Evolutionary conservation across 1,140 invertebrate genomes (phyloP).

Genomic region (Solenopsis fugax): DNA sequence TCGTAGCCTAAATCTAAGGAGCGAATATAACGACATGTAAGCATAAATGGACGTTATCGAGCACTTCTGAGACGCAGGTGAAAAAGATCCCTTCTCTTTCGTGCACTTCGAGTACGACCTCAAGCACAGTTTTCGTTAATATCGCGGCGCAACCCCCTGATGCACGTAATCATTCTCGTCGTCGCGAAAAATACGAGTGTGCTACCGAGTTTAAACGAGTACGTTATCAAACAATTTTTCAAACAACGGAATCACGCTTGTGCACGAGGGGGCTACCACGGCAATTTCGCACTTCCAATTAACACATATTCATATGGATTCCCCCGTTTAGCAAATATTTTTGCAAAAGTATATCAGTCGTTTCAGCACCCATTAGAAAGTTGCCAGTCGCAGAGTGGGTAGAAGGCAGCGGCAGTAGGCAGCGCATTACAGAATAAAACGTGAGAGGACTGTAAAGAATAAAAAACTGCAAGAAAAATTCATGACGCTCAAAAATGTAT

Average conservation of each 20-base stretch:
- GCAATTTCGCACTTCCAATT: conserved; percentile 41
- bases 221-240: not conserved
- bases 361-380: conserved; percentile 75
- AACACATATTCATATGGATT: conserved; percentile 33
- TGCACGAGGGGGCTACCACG: conserved; percentile 19
- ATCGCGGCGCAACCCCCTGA: conserved; percentile 42
- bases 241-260: not conserved
- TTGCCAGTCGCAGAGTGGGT: conserved; percentile 81
- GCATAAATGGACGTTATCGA: conserved; percentile 8
- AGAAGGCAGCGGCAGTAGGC: conserved; percentile 83
- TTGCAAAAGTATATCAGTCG: conserved; percentile 48
- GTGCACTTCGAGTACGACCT: conserved; percentile 62
- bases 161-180: not conserved
- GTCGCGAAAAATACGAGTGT: not conserved
- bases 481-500: conserved; percentile 78
- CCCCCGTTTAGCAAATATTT: conserved; percentile 32
- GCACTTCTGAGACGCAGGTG: conserved; percentile 11
- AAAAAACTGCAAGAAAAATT: conserved; percentile 80
- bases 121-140: conserved; percentile 67
- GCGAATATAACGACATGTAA: not conserved
- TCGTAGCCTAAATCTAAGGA: not conserved
- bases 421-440: conserved; percentile 83
- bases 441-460: conserved; percentile 82
- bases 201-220: not conserved
- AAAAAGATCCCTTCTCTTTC: conserved; percentile 63